phyloP scores from a whole-genome alignment of 2,888 invertebrate species.

The Tipula unca region DNA sequence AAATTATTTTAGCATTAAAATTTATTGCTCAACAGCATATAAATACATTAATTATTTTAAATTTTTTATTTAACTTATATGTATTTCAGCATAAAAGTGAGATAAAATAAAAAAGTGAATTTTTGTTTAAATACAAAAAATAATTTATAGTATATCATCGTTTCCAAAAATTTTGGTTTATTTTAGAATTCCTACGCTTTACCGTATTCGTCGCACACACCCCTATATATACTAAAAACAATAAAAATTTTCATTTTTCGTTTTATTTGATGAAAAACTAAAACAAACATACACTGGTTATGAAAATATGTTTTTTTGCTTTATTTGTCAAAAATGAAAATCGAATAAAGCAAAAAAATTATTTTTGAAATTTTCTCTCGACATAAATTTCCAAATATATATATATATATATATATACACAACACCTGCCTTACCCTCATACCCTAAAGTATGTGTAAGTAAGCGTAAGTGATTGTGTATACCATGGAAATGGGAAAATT shows the following conservation, averaged over 20 bases:
- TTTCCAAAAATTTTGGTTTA: constrained; percentile 44
- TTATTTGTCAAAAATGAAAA: neutral
- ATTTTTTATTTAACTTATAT: no score
- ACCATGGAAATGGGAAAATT: neutral
- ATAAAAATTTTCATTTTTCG: neutral
- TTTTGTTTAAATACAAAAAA: neutral
- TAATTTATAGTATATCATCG: neutral
- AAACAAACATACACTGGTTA: neutral
- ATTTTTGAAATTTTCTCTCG: neutral
- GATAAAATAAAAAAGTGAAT: neutral
- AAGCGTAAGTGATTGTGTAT: neutral
- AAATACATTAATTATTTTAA: neutral
- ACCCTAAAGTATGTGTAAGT: neutral
- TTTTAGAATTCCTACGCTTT: constrained; percentile 97
- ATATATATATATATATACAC: no score
- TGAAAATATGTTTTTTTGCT: neutral
- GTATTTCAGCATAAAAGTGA: neutral
- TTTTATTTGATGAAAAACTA: neutral
- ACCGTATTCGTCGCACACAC: constrained; percentile 50
- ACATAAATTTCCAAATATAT: neutral
- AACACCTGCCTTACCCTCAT: neutral
- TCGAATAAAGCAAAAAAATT: neutral
- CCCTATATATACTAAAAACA: neutral
- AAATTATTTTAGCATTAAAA: constrained; percentile 4
- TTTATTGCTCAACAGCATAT: neutral